These are phyloP conservation scores for Thunnus thynnus DNA, from an alignment of 2,113 vertebrate genomes.

Conservation along the genomic window DNA sequence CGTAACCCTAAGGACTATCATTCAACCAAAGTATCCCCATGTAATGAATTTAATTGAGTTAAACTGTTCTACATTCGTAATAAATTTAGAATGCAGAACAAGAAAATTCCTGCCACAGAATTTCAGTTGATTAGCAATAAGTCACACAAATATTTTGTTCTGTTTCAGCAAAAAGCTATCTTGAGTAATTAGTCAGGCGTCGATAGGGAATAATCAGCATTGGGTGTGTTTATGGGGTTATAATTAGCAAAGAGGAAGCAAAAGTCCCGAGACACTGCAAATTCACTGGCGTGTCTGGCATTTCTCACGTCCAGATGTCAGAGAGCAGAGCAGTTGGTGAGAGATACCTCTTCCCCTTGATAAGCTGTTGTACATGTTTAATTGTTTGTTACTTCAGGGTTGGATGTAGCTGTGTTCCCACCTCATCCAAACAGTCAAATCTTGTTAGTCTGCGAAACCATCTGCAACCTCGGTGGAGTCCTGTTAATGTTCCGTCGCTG, in stretches of 20 bases:
- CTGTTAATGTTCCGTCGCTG: slow-evolving; percentile 15
- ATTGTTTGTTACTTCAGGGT: not conserved
- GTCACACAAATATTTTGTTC: slow-evolving; percentile 19
- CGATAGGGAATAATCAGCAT: not conserved
- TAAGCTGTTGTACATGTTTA: slow-evolving; percentile 14
- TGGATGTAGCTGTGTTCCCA: slow-evolving; percentile 33
- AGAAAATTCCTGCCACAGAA: not conserved
- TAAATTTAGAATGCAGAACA: slow-evolving; percentile 1
- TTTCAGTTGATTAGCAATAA: slow-evolving; percentile 17
- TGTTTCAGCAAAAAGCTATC: slow-evolving; percentile 5
- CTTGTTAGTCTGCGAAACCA: slow-evolving; percentile 23
- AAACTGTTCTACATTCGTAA: slow-evolving; percentile 1
- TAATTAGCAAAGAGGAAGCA: slow-evolving; percentile 9
- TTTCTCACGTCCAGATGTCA: slow-evolving; percentile 50
- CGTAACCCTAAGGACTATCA: not conserved
- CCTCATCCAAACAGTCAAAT: slow-evolving; percentile 34
- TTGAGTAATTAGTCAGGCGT: slow-evolving; percentile 14
- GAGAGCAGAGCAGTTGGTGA: slow-evolving; percentile 7
- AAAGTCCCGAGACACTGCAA: slow-evolving; percentile 6
- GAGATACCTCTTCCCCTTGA: not conserved
- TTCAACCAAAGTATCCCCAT: slow-evolving; percentile 2
- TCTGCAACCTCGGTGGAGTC: slow-evolving; percentile 3
- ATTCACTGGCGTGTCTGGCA: slow-evolving; percentile 1
- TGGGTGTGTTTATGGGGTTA: slow-evolving; percentile 9
- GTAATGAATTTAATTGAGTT: not conserved